Conservation (phyloP, 1,140 invertebrate genomes). For the Pseudachorutes palmiensis region DNA sequence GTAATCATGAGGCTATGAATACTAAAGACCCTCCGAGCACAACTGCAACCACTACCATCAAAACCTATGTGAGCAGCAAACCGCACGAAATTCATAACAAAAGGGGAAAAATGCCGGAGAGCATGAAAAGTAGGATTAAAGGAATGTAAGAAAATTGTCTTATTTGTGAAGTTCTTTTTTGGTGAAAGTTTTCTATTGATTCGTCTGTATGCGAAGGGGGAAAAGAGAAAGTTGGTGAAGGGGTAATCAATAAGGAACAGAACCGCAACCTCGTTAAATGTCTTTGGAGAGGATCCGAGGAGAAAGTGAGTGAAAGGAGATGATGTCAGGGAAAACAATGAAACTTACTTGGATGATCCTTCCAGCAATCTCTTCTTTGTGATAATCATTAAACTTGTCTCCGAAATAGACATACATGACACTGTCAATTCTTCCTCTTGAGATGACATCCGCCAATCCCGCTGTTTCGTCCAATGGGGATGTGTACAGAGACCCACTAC, state of each 20-base stretch:
- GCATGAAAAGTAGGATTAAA: constrained; percentile 11
- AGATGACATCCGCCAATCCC: constrained; percentile 35
- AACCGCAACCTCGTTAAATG: neutral
- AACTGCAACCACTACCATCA: neutral
- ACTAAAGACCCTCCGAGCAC: neutral
- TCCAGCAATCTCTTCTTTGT: constrained; percentile 37
- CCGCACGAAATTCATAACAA: neutral
- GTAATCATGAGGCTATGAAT: constrained; percentile 7
- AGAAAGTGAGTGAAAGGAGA: neutral
- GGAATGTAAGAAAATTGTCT: neutral
- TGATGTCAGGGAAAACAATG: no score
- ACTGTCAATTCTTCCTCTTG: constrained; percentile 45
- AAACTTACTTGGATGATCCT: constrained; percentile 36
- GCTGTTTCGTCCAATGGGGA: neutral
- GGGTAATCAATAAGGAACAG: neutral
- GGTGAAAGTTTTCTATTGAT: neutral
- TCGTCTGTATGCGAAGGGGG: neutral
- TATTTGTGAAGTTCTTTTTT: no score
- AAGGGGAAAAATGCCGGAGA: neutral
- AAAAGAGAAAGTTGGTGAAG: neutral
- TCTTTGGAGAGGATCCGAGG: neutral
- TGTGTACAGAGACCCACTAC: neutral
- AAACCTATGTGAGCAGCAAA: neutral
- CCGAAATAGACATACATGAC: constrained; percentile 54
- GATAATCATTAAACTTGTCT: constrained; percentile 37